A percentile compares a stretch with the other conserved stretches of the same genome.
Conservation (phyloP, 1,140 invertebrate genomes). For the Heliothis subflexa region DNA sequence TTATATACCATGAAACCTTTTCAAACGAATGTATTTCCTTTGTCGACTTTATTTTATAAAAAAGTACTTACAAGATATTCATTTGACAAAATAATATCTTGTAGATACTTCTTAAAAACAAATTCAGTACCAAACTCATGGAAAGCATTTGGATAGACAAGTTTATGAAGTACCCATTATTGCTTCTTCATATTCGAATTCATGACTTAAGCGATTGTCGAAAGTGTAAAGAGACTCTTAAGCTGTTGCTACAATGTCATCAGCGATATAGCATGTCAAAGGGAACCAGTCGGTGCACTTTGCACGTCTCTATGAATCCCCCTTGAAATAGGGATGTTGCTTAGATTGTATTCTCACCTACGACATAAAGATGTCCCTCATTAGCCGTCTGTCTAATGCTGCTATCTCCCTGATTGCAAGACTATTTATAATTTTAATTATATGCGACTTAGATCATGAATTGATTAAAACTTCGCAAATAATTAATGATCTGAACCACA, state of each 20-base stretch:
- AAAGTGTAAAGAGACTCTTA: neutral
- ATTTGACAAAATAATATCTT: no score
- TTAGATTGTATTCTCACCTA: constrained; percentile 19
- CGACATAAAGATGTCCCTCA: constrained; percentile 3
- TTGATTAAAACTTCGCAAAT: neutral
- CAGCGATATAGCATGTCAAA: constrained; percentile 26
- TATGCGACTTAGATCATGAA: neutral
- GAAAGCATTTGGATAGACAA: no score
- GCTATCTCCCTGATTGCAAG: neutral
- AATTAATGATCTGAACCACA: neutral
- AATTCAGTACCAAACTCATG: no score
- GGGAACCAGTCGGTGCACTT: constrained; percentile 9
- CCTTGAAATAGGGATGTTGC: constrained; percentile 7
- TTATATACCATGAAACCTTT: neutral
- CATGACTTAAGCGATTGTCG: neutral
- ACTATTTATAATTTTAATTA: neutral
- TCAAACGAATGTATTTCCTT: neutral
- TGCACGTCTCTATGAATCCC: constrained; percentile 4
- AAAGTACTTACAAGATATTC: neutral
- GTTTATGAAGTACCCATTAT: neutral
- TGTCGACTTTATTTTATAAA: neutral
- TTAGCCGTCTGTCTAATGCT: constrained; percentile 1
- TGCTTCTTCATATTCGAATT: neutral
- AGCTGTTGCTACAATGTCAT: constrained; percentile 23
- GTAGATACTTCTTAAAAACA: no score